A percentile compares a stretch with the other conserved stretches of the same genome.
phyloP scores from a whole-genome alignment of 2,113 vertebrate genomes.

The Perognathus longimembris region DNA sequence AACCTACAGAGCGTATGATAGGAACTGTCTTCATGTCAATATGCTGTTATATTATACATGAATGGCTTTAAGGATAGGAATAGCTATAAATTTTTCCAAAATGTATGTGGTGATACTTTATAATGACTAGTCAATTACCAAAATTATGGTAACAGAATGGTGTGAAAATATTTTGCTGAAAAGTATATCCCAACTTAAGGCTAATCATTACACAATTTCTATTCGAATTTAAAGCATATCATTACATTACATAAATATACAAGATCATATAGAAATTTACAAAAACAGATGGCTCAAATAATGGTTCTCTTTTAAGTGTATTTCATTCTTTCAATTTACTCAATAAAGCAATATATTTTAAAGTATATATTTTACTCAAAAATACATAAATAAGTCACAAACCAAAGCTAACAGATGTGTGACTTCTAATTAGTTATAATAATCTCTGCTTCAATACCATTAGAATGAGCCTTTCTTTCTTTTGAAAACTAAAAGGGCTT shows the following conservation, averaged over 20 bases:
- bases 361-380: constrained; percentile 75
- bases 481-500: constrained; percentile 87
- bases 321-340: constrained; percentile 76
- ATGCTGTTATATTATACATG: not conserved
- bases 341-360: constrained; percentile 71
- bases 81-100: constrained; percentile 55
- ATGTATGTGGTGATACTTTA: constrained; percentile 30
- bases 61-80: constrained; percentile 36
- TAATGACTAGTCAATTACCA: constrained; percentile 46
- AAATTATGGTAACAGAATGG: constrained; percentile 58
- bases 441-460: constrained; percentile 85
- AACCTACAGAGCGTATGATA: constrained; percentile 38
- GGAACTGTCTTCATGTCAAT: constrained; percentile 49
- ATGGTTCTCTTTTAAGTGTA: constrained; percentile 69
- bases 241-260: constrained; percentile 65
- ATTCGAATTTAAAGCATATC: constrained; percentile 63
- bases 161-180: constrained; percentile 51
- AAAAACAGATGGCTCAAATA: constrained; percentile 71
- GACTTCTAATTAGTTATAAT: constrained; percentile 92
- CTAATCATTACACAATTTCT: constrained; percentile 45
- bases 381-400: constrained; percentile 84
- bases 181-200: constrained; percentile 22
- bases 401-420: constrained; percentile 90
- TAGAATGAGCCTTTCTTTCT: constrained; percentile 85
- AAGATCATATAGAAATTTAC: constrained; percentile 26